Evolutionary conservation across 2,888 invertebrate genomes (phyloP), one percentile per base, ranked within the genome.

Genomic region (Euproctis similis): DNA sequence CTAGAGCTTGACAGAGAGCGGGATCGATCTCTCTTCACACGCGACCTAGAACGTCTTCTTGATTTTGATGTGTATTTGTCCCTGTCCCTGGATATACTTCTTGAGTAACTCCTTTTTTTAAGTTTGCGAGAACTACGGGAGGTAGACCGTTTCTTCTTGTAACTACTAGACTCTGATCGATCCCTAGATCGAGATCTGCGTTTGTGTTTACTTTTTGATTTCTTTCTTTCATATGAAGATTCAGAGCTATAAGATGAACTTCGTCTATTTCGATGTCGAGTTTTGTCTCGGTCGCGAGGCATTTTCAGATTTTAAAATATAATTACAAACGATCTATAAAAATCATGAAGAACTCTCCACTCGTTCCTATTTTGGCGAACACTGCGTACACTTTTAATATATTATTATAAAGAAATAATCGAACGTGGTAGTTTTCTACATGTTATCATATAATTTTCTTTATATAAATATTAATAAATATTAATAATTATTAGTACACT

Each of bases 271-370:
- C 84, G 68, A 30, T 76, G 68, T n/a, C 74, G 69, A 42, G 66
- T 73, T 52, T 62, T 81, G 35, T 84, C 84, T 12, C 84, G 77
- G 29, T 82, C 82, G 13, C 82, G 78, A 31, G 85, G 85, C 85
- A 85, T 82, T 2, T 23, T 14, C 14, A 4, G 14, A n/a, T n/a
- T n/a, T n/a, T n/a, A n/a, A n/a, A n/a, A n/a, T n/a, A n/a, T n/a
- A n/a, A n/a, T n/a, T n/a, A n/a, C n/a, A n/a, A n/a, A n/a, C n/a
- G n/a, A n/a, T n/a, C n/a, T n/a, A n/a, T n/a, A n/a, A n/a, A n/a
- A n/a, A n/a, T n/a, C n/a, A n/a, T n/a, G n/a, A n/a, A n/a, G n/a
- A n/a, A n/a, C n/a, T n/a, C n/a, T n/a, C n/a, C n/a, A n/a, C n/a
- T n/a, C n/a, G n/a, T n/a, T n/a, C n/a, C n/a, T n/a, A n/a, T n/a